Evolutionary conservation across 2,888 invertebrate genomes (phyloP).

Genomic region (Cryptocephalus primarius): DNA sequence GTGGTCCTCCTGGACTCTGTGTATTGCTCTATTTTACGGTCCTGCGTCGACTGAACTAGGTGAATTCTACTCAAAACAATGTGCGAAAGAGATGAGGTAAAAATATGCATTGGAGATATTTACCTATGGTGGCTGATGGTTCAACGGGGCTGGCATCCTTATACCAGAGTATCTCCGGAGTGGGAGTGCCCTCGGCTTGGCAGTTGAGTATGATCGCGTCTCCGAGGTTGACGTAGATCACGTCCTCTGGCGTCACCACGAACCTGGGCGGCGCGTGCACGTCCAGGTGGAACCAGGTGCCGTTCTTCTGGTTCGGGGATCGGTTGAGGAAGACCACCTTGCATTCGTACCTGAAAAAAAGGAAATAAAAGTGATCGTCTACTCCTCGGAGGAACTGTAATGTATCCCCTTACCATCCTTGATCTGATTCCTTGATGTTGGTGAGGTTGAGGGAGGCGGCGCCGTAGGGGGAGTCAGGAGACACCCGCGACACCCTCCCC

Average conservation of each 20-base stretch:
- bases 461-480: constrained; percentile 78
- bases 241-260: constrained; percentile 89
- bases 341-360: constrained; percentile 34
- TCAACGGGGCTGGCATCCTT: constrained; percentile 89
- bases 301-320: constrained; percentile 83
- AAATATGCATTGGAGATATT: neutral
- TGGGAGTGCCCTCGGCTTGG: constrained; percentile 91
- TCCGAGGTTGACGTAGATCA: constrained; percentile 93
- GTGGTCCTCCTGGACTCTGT: too few species aligned
- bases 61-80: too few species aligned
- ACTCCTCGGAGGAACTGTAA: too few species aligned
- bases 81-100: too few species aligned
- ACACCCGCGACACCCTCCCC: constrained; percentile 81
- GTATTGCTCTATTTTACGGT: too few species aligned
- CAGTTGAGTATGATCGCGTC: constrained; percentile 94
- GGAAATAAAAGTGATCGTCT: neutral
- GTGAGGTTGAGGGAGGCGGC: constrained; percentile 92
- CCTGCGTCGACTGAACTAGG: too few species aligned
- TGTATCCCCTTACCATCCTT: constrained; percentile 74
- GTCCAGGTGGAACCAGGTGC: constrained; percentile 96
- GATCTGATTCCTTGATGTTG: constrained; percentile 84
- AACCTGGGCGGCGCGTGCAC: constrained; percentile 94
- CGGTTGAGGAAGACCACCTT: constrained; percentile 90
- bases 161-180: constrained; percentile 93
- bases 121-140: constrained; percentile 68